Percentiles rank a stretch among this genome's conserved stretches.
These are phyloP conservation scores for Tauraco hartlaubi DNA, from an alignment of 2,797 vertebrate genomes.

Conservation along the genomic window DNA sequence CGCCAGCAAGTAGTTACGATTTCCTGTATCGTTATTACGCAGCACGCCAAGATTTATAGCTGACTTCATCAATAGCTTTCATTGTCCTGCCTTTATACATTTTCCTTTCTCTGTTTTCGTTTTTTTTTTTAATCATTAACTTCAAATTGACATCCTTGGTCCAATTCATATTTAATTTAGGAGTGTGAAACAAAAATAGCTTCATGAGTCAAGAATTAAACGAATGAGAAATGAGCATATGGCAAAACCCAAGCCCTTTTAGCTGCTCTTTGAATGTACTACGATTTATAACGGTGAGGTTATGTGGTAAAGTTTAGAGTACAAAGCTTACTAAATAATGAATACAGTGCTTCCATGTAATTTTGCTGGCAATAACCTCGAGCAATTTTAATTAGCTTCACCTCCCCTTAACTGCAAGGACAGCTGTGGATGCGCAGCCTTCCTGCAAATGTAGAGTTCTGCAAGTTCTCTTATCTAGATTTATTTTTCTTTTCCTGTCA, in stretches of 20 bases:
- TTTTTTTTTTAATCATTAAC: not conserved
- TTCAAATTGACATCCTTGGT: slow-evolving; percentile 18
- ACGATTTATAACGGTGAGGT: not conserved
- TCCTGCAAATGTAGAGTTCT: not conserved
- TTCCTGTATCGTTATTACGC: not conserved
- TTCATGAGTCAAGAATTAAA: slow-evolving; percentile 38
- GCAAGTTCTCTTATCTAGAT: not conserved
- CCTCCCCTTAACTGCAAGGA: slow-evolving; percentile 30
- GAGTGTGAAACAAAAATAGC: slow-evolving; percentile 48
- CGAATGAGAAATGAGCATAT: slow-evolving; percentile 24
- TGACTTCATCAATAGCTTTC: not conserved
- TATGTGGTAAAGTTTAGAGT: not conserved
- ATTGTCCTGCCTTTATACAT: not conserved
- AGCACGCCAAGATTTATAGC: not conserved
- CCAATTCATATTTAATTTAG: slow-evolving; percentile 43
- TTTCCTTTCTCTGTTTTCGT: not conserved
- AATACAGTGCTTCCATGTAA: not conserved
- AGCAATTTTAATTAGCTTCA: slow-evolving; percentile 52
- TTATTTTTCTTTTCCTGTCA: not conserved
- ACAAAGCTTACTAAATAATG: slow-evolving; percentile 53
- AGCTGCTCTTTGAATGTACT: slow-evolving; percentile 16
- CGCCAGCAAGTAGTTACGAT: not conserved
- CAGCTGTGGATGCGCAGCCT: not conserved
- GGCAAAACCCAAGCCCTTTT: slow-evolving; percentile 5
- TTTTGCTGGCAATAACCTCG: slow-evolving; percentile 30